phyloP scores from a whole-genome alignment of 2,888 invertebrate genomes.

The Orchestes rusci region DNA sequence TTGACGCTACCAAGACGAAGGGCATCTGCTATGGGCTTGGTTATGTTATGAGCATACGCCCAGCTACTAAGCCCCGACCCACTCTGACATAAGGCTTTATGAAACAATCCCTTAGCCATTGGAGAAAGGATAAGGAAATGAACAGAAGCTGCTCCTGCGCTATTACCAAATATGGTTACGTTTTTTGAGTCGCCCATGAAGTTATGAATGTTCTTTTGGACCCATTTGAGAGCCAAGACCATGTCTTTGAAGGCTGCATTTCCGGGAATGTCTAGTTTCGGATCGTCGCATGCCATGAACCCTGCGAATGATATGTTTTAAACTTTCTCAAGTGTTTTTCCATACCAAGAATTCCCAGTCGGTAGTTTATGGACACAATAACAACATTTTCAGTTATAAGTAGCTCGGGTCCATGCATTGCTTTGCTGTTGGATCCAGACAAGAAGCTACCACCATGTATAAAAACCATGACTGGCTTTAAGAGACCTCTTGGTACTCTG shows the following conservation, averaged over 20 bases:
- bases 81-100: constrained; percentile 40
- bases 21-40: constrained; percentile 25
- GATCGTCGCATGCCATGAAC: constrained; percentile 45
- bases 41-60: constrained; percentile 31
- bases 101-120: constrained; percentile 42
- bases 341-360: constrained; percentile 43
- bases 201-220: constrained; percentile 44
- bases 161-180: constrained; percentile 49
- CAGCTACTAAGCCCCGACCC: constrained; percentile 35
- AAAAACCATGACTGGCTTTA: constrained; percentile 44
- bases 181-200: constrained; percentile 34
- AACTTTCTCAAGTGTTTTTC: background rate
- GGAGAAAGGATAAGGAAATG: constrained; percentile 47
- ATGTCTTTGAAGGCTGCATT: constrained; percentile 51
- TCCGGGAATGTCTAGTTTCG: constrained; percentile 45
- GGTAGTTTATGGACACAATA: constrained; percentile 45
- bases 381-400: constrained; percentile 46
- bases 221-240: constrained; percentile 48
- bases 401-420: constrained; percentile 43
- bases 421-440: constrained; percentile 41
- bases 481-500: no score
- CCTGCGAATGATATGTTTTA: constrained; percentile 33
- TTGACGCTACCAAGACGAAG: constrained; percentile 26
- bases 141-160: constrained; percentile 47
- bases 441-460: constrained; percentile 48